Evolutionary conservation across 2,888 invertebrate genomes (phyloP).

Genomic region (Dione juno): DNA sequence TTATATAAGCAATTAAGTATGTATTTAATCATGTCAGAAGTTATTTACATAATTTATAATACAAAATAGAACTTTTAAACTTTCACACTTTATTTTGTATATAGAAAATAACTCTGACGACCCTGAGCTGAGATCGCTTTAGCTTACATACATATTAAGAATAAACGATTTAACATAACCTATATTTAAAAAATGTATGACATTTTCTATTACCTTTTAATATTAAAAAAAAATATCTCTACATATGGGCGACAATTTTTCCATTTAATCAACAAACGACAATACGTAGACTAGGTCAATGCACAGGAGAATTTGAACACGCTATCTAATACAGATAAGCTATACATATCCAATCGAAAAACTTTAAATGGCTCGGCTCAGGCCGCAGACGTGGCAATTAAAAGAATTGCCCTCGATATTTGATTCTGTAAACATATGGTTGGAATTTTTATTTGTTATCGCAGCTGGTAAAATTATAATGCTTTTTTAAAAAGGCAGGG

Average conservation of each 20-base stretch:
- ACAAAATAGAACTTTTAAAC: no score
- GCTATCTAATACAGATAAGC: slow-evolving; percentile 24
- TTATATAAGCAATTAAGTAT: no score
- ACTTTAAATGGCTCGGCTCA: slow-evolving; percentile 75
- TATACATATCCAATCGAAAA: slow-evolving; percentile 70
- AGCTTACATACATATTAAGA: neutral
- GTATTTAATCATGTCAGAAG: no score
- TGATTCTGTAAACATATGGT: slow-evolving; percentile 51
- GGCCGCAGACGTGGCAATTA: slow-evolving; percentile 72
- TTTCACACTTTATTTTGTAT: no score
- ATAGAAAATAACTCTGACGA: no score
- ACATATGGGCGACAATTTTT: neutral
- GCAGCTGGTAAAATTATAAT: neutral
- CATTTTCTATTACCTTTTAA: neutral
- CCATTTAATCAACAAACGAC: slow-evolving; percentile 7
- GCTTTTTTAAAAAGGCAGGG: no score
- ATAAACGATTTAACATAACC: neutral
- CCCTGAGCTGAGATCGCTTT: no score
- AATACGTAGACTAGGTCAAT: slow-evolving; percentile 14
- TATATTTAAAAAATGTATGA: neutral
- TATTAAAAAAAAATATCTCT: neutral
- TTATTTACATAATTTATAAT: no score
- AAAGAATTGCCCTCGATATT: slow-evolving; percentile 69
- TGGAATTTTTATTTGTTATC: neutral
- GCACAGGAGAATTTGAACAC: slow-evolving; percentile 1